Percentiles rank a stretch among this genome's conserved stretches.
These are phyloP conservation scores for Latrodectus elegans DNA, from an alignment of 2,888 invertebrate species.

Conservation along the genomic window DNA sequence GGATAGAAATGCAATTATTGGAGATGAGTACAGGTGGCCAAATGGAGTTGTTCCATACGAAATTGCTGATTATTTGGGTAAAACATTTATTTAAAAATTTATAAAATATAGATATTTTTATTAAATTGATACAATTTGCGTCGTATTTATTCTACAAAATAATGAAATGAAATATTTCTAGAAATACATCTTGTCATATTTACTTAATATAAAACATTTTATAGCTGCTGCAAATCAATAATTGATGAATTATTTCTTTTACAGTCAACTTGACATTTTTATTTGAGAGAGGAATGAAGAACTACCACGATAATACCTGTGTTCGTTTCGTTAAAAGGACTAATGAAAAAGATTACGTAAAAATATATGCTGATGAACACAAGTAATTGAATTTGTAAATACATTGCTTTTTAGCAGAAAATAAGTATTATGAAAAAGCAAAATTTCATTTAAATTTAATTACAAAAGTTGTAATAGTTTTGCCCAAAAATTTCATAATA, in stretches of 20 bases:
- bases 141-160: no score
- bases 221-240: no score
- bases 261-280: no score
- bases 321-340: constrained; percentile 41
- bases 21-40: constrained; percentile 59
- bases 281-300: not conserved
- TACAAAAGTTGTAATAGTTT: not conserved
- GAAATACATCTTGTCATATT: no score
- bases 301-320: constrained; percentile 39
- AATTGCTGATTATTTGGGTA: constrained; percentile 38
- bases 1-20: constrained; percentile 35
- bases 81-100: not conserved
- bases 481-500: no score
- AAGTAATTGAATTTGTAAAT: not conserved
- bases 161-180: no score
- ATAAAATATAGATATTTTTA: not conserved
- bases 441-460: not conserved
- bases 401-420: not conserved
- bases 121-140: no score
- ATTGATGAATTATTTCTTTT: no score
- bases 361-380: constrained; percentile 35
- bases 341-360: constrained; percentile 27
- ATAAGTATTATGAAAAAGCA: not conserved
- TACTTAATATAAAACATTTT: no score
- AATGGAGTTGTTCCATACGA: constrained; percentile 59